Evolutionary conservation across 2,888 invertebrate species (phyloP), one percentile per base, ranked within the genome.

Genomic region (Lycophotia porphyrea): DNA sequence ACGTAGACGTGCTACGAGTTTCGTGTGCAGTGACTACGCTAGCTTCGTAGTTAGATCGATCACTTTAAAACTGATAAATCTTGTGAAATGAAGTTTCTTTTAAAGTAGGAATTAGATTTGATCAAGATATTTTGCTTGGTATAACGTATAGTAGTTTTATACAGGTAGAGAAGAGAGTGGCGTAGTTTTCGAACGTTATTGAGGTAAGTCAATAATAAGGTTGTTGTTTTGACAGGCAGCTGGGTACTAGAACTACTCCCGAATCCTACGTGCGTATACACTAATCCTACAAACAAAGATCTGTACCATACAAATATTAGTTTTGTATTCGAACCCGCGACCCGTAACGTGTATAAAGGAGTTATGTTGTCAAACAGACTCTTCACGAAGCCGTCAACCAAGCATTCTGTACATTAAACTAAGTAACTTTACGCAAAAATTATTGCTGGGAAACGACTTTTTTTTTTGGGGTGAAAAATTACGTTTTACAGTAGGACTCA

Each of bases 1-100:
- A 39, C 85, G 80, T 80, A 82, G 77, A 70, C 71, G 61, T 76
- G 81, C 84, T 84, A 81, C 84, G 81, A 76, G 73, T 76, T 76
- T 74, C 60, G 61, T 70, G 70, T 72, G 74, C 67, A 73, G 76
- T 67, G 80, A 66, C 76, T 83, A 65, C 84, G 71, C 73, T 69
- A 55, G 61, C 68, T 80, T 80, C 64, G 76, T 66, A 71, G 71
- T 80, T 76, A 80, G 80, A 83, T 83, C 69, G 82, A 83, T 83
- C 76, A 80, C 84, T 84, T 83, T 73, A 52, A 64, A 72, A 74
- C 74, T 77, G 70, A 84, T 81, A 81, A 79, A 80, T 80, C 76
- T 78, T 80, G 39, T 42, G 65, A 77, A 72, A 74, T 74, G 2
- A 71, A 76, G 60, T 75, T 76, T 82, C 58, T 74, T 67, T 39